Evolutionary conservation across 2,113 vertebrate species (phyloP), one percentile per base, ranked within the genome.

Genomic region (Plecturocebus donacophilus): DNA sequence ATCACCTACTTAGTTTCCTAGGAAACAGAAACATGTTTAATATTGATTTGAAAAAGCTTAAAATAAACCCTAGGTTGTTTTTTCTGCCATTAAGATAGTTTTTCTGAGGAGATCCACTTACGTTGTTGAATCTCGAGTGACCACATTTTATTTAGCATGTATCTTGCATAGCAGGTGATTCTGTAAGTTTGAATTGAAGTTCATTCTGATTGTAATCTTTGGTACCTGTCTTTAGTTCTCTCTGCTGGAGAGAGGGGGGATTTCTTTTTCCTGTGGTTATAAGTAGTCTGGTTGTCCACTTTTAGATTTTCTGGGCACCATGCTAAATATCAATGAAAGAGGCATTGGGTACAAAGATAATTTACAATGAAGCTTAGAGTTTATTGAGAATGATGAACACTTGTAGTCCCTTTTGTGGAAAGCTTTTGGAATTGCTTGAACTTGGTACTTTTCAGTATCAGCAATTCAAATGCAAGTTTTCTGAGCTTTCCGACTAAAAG

Each of bases 21-120:
- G 97, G 98, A 97, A 98, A 98, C 93, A 1, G 96, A 97, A 97
- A 92, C 91, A 91, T 97, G 91, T 97, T 97, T 98, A 98, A 98
- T 98, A 98, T 87, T 98, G 98, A 98, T 97, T 98, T 97, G 93
- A 86, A 98, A 98, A 98, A 91, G 94, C 97, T 98, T 98, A 97
- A 97, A 97, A 70, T 83, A 97, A 98, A 97, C 97, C 95, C 91
- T 97, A 92, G 95, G 92, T 86, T 96, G 52, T 98, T 98, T 88
- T 97, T 98, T 98, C 81, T 98, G 91, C 88, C 95, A 97, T 97
- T 97, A 97, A 98, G 97, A 96, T 97, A 98, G 85, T 98, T 98
- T 97, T 38, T 97, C 83, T 88, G 80, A 98, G 97, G 94, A 96
- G 81, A 97, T 96, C 77, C 95, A 90, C 81, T 94, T 0, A 0